Evolutionary conservation across 2,888 invertebrate genomes (phyloP).

Genomic region (Agelastica alni): DNA sequence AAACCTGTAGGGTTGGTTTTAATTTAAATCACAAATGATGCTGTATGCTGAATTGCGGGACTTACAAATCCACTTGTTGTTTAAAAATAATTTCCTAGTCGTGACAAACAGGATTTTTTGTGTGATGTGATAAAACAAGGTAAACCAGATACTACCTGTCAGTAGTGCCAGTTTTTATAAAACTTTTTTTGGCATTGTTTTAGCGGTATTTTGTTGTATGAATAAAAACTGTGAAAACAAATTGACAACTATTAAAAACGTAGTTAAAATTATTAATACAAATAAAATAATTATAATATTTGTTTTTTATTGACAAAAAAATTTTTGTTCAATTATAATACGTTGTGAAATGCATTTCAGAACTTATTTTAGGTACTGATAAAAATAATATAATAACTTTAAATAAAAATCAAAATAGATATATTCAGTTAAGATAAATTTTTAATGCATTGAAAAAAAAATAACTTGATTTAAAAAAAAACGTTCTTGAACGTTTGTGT

Average conservation of each 20-base stretch:
- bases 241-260: no score
- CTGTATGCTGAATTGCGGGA: background rate
- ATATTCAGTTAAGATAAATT: no score
- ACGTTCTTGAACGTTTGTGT: no score
- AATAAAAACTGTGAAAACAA: background rate
- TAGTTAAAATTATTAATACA: background rate
- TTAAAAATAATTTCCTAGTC: background rate
- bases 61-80: slow-evolving; percentile 1
- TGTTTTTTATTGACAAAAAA: background rate
- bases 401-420: no score
- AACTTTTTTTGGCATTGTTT: no score
- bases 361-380: no score
- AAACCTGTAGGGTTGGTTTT: slow-evolving; percentile 10
- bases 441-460: no score
- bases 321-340: background rate
- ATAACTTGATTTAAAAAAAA: no score
- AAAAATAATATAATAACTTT: no score
- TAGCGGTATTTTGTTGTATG: background rate
- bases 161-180: no score
- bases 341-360: no score
- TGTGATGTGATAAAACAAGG: background rate
- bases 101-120: background rate
- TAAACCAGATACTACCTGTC: no score
- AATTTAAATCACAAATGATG: slow-evolving; percentile 12
- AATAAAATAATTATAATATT: background rate